Evolutionary conservation across 2,113 vertebrate species (phyloP).

Genomic region (Callaeas wilsoni): DNA sequence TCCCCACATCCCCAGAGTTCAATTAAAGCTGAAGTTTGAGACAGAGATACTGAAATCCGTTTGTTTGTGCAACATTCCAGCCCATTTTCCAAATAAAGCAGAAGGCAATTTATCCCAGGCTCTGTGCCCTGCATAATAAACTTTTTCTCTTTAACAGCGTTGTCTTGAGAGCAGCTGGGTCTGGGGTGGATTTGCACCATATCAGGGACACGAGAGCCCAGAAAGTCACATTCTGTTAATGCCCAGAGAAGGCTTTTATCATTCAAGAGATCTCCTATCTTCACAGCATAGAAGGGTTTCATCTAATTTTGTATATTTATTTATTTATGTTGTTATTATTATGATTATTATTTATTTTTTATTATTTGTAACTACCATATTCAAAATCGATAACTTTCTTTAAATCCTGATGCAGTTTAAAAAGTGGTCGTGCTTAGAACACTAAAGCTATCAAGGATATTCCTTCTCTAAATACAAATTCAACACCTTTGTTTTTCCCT

Average conservation of each 20-base stretch:
- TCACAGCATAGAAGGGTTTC: background rate
- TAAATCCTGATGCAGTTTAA: background rate
- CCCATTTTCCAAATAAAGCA: slow-evolving; percentile 37
- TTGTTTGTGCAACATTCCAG: background rate
- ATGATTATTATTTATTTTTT: background rate
- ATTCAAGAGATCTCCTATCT: background rate
- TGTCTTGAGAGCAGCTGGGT: background rate
- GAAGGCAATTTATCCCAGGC: background rate
- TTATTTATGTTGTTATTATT: background rate
- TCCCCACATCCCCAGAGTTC: slow-evolving; percentile 15
- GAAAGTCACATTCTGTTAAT: background rate
- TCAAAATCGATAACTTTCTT: background rate
- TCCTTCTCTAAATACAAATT: background rate
- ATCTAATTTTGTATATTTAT: background rate
- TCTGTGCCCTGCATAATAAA: background rate
- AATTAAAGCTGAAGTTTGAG: slow-evolving; percentile 50
- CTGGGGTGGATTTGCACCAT: background rate
- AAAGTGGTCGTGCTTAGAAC: background rate
- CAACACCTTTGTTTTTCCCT: background rate
- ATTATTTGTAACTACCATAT: background rate
- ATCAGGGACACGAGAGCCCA: background rate
- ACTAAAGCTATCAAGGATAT: background rate
- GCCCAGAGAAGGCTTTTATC: background rate
- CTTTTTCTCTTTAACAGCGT: background rate
- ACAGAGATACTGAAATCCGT: background rate